These are phyloP conservation scores for Drosophila quasianomalipes DNA, from an alignment of 2,888 invertebrate species.

Conservation along the genomic window DNA sequence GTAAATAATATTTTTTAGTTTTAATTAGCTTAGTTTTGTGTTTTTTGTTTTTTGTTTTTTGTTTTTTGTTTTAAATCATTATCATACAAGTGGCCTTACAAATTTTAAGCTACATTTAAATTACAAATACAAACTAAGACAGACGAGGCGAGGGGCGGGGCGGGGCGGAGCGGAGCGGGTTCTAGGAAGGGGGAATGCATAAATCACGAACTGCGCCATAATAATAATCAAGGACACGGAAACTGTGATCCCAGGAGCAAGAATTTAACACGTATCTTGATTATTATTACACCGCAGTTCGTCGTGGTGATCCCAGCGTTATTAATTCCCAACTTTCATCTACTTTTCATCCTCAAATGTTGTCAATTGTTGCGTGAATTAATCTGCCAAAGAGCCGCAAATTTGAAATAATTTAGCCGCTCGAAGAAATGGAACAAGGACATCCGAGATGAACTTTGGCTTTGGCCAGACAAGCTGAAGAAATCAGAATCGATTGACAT, in stretches of 20 bases:
- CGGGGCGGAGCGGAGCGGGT: background rate
- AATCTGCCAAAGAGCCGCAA: too few species aligned
- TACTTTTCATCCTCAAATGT: background rate
- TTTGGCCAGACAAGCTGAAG: too few species aligned
- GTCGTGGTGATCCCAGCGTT: too few species aligned
- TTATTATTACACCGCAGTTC: background rate
- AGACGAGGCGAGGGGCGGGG: background rate
- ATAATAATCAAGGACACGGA: background rate
- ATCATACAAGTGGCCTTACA: constrained; percentile 57
- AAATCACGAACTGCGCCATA: background rate
- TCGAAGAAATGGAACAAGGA: too few species aligned
- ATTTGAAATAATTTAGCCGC: too few species aligned
- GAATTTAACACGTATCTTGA: background rate
- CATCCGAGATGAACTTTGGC: too few species aligned
- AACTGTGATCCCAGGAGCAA: background rate
- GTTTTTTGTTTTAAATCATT: constrained; percentile 25
- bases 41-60: background rate
- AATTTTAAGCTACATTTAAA: constrained; percentile 47
- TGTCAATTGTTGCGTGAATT: too few species aligned
- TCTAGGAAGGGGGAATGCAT: background rate
- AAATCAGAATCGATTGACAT: too few species aligned
- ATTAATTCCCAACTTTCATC: background rate
- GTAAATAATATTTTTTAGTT: constrained; percentile 9
- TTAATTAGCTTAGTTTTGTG: constrained; percentile 4
- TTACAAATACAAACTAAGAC: constrained; percentile 36